Percentiles rank a stretch among this genome's conserved stretches.
phyloP scores from a whole-genome alignment of 2,888 invertebrate genomes.

The Caenorhabditis macrosperma region DNA sequence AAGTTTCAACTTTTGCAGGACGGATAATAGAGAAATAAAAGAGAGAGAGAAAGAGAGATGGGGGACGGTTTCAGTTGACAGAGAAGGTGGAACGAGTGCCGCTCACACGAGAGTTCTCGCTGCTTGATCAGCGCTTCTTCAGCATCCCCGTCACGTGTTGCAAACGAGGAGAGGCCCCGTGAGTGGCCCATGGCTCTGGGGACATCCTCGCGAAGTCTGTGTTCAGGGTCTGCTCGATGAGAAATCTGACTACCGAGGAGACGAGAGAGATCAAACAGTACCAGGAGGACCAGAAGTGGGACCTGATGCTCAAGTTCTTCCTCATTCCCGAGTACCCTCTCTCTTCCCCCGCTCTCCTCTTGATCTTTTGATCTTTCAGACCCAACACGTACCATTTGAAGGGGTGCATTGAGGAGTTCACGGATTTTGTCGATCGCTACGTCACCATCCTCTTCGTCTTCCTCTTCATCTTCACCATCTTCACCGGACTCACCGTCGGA shows the following conservation, averaged over 20 bases:
- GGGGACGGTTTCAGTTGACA: too few relatives aligned
- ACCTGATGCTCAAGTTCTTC: conserved; percentile 11
- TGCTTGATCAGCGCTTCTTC: neutral
- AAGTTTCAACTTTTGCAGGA: too few relatives aligned
- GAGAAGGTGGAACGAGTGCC: too few relatives aligned
- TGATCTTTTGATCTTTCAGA: neutral
- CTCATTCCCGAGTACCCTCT: conserved; percentile 19
- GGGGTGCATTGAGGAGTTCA: conserved; percentile 18
- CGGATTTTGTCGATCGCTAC: neutral
- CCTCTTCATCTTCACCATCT: conserved; percentile 36
- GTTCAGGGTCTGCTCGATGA: conserved; percentile 13
- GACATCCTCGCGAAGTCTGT: too few relatives aligned
- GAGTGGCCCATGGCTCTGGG: too few relatives aligned
- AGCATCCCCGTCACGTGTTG: neutral
- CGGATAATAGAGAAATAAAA: too few relatives aligned
- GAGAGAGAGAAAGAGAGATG: too few relatives aligned
- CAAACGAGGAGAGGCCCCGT: neutral
- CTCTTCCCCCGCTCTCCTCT: neutral
- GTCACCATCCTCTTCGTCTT: conserved; percentile 10
- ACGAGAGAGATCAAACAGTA: neutral
- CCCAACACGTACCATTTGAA: neutral
- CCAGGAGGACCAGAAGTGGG: neutral
- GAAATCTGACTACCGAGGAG: conserved; percentile 31
- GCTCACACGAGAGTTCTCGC: neutral
- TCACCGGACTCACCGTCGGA: conserved; percentile 39